Base-by-base conservation (phyloP, 1,140 invertebrate species). In the Euwallacea similis region DNA sequence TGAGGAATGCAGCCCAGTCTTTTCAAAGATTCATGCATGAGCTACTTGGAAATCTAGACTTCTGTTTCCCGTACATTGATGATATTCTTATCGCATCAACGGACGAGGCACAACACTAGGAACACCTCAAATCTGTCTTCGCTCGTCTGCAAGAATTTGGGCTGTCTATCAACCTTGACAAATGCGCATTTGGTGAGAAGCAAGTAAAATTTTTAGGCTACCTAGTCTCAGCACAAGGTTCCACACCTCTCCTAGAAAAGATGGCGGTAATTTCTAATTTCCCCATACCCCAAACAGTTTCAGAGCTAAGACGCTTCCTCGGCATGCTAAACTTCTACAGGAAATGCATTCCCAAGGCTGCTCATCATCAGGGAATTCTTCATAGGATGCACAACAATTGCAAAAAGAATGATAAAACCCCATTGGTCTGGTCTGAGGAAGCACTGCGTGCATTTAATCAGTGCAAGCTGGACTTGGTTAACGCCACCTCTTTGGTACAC, bases 141-240 rank as follows among this genome's bases (percentile, higher is more conserved):
- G 21, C 1, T 2, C 21, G 21, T 4, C 21, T 33, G 4, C 21
- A 33, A 33, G 4, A 33, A 33, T 33, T 33, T 4, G 21, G 21
- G 21, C 4, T 33, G 21, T 2, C 21, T 4, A 33, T 33, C 21
- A 33, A 33, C 21, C 21, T 4, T 1, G 21, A 33, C 1, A 33
- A 61, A 43, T 42, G 59, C 41, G 42, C 4, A 2, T 61, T 61
- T 16, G 42, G 10, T 6, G 15, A 11, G 8, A 2, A 9, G 3
- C 7, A 61, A 41, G 21, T 61, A 1, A 43, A 61, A 7, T 61
- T 61, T 7, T 42, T 61, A 42, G 59, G 59, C 2, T 61, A 43
- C 7, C 7, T 2, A n/a, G 41, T 61, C 16, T 42, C 21, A 1
- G 1, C 16, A 2, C 9, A 61, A 16, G 59, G 59, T n/a, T 42